Percentiles rank a stretch among this genome's conserved stretches.
Conservation (phyloP, 2,888 invertebrate genomes). For the Cryptocephalus moraei region DNA sequence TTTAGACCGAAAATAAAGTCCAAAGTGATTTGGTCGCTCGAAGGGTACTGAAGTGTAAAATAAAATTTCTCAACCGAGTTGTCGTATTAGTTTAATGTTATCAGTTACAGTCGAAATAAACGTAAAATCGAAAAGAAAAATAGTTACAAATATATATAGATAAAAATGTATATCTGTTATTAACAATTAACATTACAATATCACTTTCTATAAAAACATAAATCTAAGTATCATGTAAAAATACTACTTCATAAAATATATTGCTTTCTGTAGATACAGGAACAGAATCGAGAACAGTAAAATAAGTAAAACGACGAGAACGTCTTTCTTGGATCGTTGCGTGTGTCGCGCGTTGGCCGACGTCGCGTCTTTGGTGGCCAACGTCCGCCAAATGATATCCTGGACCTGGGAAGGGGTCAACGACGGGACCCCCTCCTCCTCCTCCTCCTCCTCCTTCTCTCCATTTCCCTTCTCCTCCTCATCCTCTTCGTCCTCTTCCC, state of each 20-base stretch:
- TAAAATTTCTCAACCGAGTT: too few species aligned
- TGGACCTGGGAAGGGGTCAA: conserved; percentile 19
- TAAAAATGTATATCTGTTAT: conserved; percentile 8
- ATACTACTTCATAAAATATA: conserved; percentile 27
- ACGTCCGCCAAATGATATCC: conserved; percentile 21
- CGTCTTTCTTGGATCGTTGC: conserved; percentile 12
- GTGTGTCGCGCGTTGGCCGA: conserved; percentile 7
- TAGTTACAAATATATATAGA: conserved; percentile 17
- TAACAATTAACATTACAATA: conserved; percentile 18
- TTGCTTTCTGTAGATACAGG: conserved; percentile 27
- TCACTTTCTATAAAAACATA: conserved; percentile 15
- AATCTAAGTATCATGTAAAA: conserved; percentile 17
- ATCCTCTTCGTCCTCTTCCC: not conserved
- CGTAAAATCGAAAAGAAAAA: too few species aligned
- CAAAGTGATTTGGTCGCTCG: too few species aligned
- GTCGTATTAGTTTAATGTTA: too few species aligned
- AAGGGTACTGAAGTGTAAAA: too few species aligned
- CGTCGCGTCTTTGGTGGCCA: conserved; percentile 15
- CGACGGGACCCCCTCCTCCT: not conserved
- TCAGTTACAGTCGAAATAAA: too few species aligned
- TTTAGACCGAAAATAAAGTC: too few species aligned
- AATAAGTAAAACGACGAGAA: conserved; percentile 22
- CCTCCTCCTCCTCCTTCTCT: conserved; percentile 1
- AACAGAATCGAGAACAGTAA: conserved; percentile 24
- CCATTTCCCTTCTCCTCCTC: too few species aligned